A percentile compares a stretch with the other conserved stretches of the same genome.
Conservation (phyloP, 2,113 vertebrate genomes). For the Pseudopodoces humilis region DNA sequence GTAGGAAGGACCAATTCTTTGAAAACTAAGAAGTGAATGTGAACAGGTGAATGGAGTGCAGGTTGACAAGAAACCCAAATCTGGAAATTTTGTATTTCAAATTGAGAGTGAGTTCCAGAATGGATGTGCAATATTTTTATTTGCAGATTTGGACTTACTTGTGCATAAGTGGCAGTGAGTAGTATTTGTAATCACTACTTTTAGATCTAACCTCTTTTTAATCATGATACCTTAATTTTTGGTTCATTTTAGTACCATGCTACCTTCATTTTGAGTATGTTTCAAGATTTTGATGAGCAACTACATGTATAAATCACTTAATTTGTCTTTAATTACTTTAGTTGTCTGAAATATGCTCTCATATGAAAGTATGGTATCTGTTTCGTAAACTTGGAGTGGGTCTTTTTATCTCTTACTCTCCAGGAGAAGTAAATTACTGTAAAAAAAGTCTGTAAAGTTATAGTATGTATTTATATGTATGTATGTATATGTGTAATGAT, state of each 20-base stretch:
- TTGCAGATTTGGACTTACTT: background rate
- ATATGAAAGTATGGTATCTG: background rate
- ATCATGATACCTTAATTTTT: background rate
- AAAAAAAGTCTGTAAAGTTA: background rate
- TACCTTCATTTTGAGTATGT: background rate
- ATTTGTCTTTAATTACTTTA: background rate
- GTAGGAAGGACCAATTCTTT: background rate
- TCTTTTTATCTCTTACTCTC: background rate
- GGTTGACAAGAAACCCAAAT: background rate
- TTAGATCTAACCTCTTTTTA: background rate
- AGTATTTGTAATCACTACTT: background rate
- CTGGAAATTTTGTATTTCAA: background rate
- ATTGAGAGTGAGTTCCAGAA: background rate
- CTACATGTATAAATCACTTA: background rate
- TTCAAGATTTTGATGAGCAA: background rate
- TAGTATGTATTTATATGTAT: background rate
- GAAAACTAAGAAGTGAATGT: background rate
- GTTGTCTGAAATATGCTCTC: background rate
- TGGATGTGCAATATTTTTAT: background rate
- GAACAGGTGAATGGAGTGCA: background rate
- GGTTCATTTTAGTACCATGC: background rate
- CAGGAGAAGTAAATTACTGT: background rate
- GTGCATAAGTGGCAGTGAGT: background rate
- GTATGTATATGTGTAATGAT: background rate
- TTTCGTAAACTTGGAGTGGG: background rate